phyloP scores from a whole-genome alignment of 2,797 vertebrate species.

The Rhinophrynus dorsalis region DNA sequence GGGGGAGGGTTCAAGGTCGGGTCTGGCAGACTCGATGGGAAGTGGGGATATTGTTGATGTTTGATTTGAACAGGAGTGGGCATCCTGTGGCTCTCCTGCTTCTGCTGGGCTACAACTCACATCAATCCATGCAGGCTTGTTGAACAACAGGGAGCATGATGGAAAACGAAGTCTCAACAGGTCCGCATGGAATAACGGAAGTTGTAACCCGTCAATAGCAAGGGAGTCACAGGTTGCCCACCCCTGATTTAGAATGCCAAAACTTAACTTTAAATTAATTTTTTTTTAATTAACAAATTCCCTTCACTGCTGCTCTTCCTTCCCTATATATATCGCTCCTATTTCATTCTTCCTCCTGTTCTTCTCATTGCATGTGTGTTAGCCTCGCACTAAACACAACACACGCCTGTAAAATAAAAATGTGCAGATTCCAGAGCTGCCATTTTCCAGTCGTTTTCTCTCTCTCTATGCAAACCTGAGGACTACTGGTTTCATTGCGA shows the following conservation, averaged over 20 bases:
- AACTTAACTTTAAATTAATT: conserved; percentile 68
- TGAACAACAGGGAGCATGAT: too few relatives aligned
- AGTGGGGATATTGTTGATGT: background rate
- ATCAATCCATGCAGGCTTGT: too few relatives aligned
- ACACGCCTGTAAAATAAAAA: conserved; percentile 70
- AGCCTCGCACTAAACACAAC: conserved; percentile 76
- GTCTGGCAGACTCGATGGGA: conserved; percentile 54
- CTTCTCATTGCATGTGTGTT: conserved; percentile 81
- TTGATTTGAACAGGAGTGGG: too few relatives aligned
- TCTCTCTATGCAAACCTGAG: conserved; percentile 67
- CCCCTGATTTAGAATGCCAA: conserved; percentile 76
- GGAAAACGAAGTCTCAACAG: too few relatives aligned
- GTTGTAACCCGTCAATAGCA: too few relatives aligned
- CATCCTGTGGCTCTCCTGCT: too few relatives aligned
- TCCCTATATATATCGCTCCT: conserved; percentile 53
- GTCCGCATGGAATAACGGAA: too few relatives aligned
- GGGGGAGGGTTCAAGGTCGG: conserved; percentile 61
- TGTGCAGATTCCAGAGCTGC: conserved; percentile 54
- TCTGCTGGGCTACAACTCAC: too few relatives aligned
- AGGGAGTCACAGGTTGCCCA: too few relatives aligned
- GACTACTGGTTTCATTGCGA: conserved; percentile 13
- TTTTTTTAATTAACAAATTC: conserved; percentile 68
- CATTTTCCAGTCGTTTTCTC: conserved; percentile 59
- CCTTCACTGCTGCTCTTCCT: conserved; percentile 76
- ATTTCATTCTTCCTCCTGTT: conserved; percentile 58